Evolutionary conservation across 1,140 invertebrate species (phyloP), one percentile per base, ranked within the genome.

Genomic region (Lepidostoma basale): DNA sequence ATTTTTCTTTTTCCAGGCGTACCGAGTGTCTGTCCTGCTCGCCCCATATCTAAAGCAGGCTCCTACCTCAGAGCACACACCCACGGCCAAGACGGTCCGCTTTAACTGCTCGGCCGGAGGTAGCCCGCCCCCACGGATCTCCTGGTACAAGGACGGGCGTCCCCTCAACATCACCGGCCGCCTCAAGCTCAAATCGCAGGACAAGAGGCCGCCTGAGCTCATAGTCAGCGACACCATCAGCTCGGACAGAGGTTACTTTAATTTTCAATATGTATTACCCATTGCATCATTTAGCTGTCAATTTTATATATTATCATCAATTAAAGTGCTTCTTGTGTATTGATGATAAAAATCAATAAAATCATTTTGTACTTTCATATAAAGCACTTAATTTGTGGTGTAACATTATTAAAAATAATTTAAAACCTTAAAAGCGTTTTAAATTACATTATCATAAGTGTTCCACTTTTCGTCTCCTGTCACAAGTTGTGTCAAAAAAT

Each of bases 31-130:
- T 12, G 70, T 73, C 12, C 42, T 69, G 12, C 56, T 44, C 28
- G 28, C 67, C 22, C 70, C 70, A 4, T 69, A 26, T 22, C 77
- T 82, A 42, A 77, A 73, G 5, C 52, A 77, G 14, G 77, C 76
- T 0, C 81, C 81, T 0, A 9, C 56, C 0, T 77, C 79, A 0
- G 79, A 79, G 62, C 74, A 80, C 67, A 75, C 73, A 8, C 71
- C 76, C 9, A 69, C 75, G 0, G 81, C 80, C 0, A 77, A 76
- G 49, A 82, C 80, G 1, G 79, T 83, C 0, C 70, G 81, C 4
- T 81, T 92, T 69, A 88, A 89, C 76, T 91, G 89, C 77, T 86
- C 87, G 12, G 89, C 87, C 0, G 81, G 81, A 6, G 89, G 89
- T 0, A 82, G 82, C 65, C 89, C 89, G 0, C 77, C 83, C 45